Conservation (phyloP, 2,113 vertebrate genomes). For the Seriola aureovittata region DNA sequence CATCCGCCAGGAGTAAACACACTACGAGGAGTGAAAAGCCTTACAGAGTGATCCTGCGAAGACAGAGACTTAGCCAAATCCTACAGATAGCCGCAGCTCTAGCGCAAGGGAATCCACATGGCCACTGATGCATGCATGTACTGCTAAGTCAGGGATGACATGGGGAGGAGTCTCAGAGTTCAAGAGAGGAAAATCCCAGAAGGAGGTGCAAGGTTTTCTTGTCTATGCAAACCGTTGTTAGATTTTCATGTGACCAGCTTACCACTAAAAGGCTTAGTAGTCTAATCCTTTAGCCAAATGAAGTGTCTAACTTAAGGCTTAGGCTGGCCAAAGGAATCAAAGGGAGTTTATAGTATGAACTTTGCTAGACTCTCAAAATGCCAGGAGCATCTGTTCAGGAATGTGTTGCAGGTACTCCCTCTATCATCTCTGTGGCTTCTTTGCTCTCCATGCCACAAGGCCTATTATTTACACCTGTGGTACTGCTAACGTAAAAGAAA, state of each 20-base stretch:
- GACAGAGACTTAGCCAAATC: slow-evolving; percentile 40
- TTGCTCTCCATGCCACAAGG: background rate
- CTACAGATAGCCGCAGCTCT: slow-evolving; percentile 31
- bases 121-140: slow-evolving; percentile 61
- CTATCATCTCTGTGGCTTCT: background rate
- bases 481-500: background rate
- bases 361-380: slow-evolving; percentile 9
- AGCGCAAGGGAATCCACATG: slow-evolving; percentile 60
- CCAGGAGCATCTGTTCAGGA: slow-evolving; percentile 14
- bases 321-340: slow-evolving; percentile 65
- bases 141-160: slow-evolving; percentile 61
- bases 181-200: slow-evolving; percentile 61
- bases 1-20: slow-evolving; percentile 7
- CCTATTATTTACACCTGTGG: background rate
- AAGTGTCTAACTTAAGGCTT: slow-evolving; percentile 72
- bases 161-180: slow-evolving; percentile 67
- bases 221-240: slow-evolving; percentile 64
- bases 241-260: slow-evolving; percentile 79
- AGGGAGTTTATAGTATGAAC: slow-evolving; percentile 33
- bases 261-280: slow-evolving; percentile 79
- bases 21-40: slow-evolving; percentile 6
- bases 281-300: slow-evolving; percentile 81
- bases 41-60: slow-evolving; percentile 30
- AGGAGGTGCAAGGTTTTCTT: slow-evolving; percentile 53
- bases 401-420: slow-evolving; percentile 1